Evolutionary conservation across 2,797 vertebrate species (phyloP).

Genomic region (Pantherophis alleghaniensis): DNA sequence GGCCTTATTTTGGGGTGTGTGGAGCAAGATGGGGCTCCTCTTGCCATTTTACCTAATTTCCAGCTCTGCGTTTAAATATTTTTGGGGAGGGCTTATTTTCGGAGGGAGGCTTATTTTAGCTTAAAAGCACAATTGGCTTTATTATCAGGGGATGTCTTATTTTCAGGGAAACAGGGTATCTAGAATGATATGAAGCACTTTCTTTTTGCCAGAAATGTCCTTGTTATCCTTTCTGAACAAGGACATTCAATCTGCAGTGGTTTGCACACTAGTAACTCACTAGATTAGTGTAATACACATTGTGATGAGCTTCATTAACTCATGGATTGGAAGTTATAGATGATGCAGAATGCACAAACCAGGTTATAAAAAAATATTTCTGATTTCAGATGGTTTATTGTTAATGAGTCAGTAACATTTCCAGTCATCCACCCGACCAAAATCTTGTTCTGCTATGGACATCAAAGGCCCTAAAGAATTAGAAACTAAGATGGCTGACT

Average conservation of each 20-base stretch:
- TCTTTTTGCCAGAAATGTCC: neutral
- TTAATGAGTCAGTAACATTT: neutral
- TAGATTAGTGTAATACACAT: neutral
- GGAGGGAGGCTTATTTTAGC: too few species aligned
- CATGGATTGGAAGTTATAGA: neutral
- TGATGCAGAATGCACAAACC: neutral
- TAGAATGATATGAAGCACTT: neutral
- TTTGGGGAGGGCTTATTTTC: too few species aligned
- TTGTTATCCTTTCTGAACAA: neutral
- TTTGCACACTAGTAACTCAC: neutral
- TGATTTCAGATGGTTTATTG: neutral
- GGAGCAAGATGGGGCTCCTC: too few species aligned
- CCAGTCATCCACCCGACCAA: neutral
- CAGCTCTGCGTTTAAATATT: too few species aligned
- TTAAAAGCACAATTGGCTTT: too few species aligned
- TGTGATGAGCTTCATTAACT: neutral
- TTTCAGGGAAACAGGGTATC: too few species aligned
- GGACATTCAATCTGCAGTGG: neutral
- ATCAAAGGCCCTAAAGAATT: neutral
- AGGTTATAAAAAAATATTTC: neutral
- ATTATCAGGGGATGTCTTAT: too few species aligned
- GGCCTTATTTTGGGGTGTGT: too few species aligned
- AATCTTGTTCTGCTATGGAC: neutral
- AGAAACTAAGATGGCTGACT: neutral
- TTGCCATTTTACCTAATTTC: too few species aligned